phyloP scores from a whole-genome alignment of 2,888 invertebrate species.

The Pseudoips prasinana region DNA sequence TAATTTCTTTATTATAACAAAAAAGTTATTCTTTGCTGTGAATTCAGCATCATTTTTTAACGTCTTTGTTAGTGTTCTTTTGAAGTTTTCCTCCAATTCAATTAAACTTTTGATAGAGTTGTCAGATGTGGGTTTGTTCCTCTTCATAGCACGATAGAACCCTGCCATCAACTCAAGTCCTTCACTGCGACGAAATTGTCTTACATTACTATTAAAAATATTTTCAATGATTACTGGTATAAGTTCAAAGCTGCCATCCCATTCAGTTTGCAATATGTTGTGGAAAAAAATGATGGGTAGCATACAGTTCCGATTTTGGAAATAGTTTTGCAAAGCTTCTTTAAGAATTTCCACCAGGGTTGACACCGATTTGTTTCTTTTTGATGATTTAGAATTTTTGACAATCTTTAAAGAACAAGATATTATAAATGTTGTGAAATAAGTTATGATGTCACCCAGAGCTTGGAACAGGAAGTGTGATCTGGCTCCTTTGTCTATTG shows the following conservation, averaged over 20 bases:
- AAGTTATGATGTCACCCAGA: constrained; percentile 84
- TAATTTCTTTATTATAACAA: constrained; percentile 76
- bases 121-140: constrained; percentile 59
- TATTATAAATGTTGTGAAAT: constrained; percentile 84
- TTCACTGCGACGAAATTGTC: constrained; percentile 86
- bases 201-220: constrained; percentile 81
- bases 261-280: constrained; percentile 83
- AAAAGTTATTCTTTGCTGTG: constrained; percentile 81
- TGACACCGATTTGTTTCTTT: constrained; percentile 50
- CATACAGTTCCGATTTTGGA: constrained; percentile 84
- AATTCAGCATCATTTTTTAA: constrained; percentile 60
- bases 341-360: constrained; percentile 73
- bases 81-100: constrained; percentile 73
- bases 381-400: constrained; percentile 46
- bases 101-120: constrained; percentile 51
- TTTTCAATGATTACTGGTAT: constrained; percentile 81
- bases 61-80: constrained; percentile 55
- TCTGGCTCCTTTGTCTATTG: constrained; percentile 84
- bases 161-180: constrained; percentile 84
- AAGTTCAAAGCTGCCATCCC: constrained; percentile 84
- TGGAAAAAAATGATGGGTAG: constrained; percentile 86
- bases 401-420: constrained; percentile 81
- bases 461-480: constrained; percentile 85
- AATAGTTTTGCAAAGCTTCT: constrained; percentile 81
- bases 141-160: constrained; percentile 84